phyloP scores from a whole-genome alignment of 2,797 vertebrate species.

The Gallinago solitaria region DNA sequence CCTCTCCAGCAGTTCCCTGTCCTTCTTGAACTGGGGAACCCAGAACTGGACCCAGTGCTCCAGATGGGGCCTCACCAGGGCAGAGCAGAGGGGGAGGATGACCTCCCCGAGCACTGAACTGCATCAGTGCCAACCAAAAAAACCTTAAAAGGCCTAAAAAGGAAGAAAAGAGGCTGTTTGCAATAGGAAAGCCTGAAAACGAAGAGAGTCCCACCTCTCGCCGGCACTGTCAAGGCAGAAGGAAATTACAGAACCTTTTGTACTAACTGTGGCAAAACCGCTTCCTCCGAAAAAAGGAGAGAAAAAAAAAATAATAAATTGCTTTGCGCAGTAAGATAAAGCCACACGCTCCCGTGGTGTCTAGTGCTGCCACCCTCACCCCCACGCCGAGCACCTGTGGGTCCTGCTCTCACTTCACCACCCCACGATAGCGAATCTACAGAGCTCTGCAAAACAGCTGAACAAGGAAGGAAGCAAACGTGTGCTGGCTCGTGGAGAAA shows the following conservation, averaged over 20 bases:
- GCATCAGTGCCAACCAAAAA: not conserved
- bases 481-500: not conserved
- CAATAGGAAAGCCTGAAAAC: not conserved
- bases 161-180: not conserved
- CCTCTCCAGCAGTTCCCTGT: too few species aligned
- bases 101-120: not conserved
- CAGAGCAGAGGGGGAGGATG: too few species aligned
- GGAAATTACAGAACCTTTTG: constrained; percentile 59
- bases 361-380: not conserved
- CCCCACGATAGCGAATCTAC: not conserved
- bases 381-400: not conserved
- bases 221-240: not conserved
- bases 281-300: constrained; percentile 45
- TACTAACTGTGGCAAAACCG: constrained; percentile 55
- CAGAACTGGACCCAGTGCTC: too few species aligned
- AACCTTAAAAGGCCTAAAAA: not conserved
- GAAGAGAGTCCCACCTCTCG: not conserved
- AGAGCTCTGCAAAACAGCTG: not conserved
- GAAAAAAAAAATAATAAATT: not conserved
- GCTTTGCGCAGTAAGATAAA: not conserved
- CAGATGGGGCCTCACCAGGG: too few species aligned
- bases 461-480: not conserved
- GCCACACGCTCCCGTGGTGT: not conserved
- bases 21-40: too few species aligned
- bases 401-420: not conserved